Percentiles rank a stretch among this genome's conserved stretches.
phyloP scores from a whole-genome alignment of 2,113 vertebrate species.

The Calonectris borealis region DNA sequence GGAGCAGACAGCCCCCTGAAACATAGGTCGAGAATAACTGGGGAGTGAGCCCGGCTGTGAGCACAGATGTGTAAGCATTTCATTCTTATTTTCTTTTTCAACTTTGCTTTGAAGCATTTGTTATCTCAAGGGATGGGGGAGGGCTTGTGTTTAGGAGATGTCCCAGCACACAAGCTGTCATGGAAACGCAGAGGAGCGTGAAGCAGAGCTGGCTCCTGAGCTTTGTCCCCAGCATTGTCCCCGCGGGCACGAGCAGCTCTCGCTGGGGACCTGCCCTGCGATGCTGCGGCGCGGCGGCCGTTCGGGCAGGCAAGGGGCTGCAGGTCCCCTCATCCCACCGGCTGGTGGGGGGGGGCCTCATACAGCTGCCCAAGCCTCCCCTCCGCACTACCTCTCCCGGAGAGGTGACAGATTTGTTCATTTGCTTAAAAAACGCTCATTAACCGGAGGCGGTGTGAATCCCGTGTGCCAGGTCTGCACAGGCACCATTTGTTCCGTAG shows the following conservation, averaged over 20 bases:
- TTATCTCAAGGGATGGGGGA: neutral
- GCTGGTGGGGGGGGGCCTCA: fast-evolving
- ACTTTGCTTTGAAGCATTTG: neutral
- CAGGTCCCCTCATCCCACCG: neutral
- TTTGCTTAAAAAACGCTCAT: neutral
- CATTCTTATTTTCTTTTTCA: neutral
- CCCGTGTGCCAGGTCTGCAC: neutral
- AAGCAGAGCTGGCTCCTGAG: neutral
- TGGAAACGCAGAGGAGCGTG: neutral
- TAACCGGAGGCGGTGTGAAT: neutral
- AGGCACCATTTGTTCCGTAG: neutral
- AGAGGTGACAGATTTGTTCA: neutral
- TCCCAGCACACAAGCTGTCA: neutral
- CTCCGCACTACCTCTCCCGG: fast-evolving
- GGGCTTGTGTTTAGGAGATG: neutral
- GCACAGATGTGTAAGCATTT: neutral
- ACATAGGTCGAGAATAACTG: neutral
- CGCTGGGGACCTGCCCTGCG: neutral
- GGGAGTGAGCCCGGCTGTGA: neutral
- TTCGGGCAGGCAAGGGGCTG: neutral
- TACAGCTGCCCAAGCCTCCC: neutral
- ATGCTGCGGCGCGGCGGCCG: fast-evolving
- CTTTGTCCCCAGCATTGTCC: neutral
- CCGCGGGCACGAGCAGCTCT: neutral
- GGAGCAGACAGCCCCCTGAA: neutral